Percentiles rank a stretch among this genome's conserved stretches.
Evolutionary conservation across 1,140 invertebrate species (phyloP).

Genomic region (Drosophila persimilis): DNA sequence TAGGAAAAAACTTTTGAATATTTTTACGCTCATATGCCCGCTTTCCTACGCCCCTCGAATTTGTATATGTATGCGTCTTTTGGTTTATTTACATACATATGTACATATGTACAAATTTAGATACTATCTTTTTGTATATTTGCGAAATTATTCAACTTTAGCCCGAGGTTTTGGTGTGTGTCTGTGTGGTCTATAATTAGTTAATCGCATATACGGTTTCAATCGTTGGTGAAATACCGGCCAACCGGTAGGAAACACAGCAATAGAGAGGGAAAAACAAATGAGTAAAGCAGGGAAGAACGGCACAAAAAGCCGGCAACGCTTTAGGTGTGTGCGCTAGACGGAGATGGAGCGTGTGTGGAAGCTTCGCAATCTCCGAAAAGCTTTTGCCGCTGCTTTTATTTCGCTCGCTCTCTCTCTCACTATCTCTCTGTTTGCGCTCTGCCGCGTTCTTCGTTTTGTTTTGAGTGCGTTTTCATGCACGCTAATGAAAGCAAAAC

Average conservation of each 20-base stretch:
- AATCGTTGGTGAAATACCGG: constrained; percentile 52
- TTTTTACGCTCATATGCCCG: too few species aligned
- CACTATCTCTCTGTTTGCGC: background rate
- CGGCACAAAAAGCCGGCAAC: constrained; percentile 8
- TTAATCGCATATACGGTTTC: constrained; percentile 53
- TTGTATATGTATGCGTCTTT: too few species aligned
- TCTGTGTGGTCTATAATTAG: constrained; percentile 52
- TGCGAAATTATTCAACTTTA: constrained; percentile 32
- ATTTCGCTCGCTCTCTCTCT: background rate
- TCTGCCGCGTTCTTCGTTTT: constrained; percentile 43
- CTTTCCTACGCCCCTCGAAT: too few species aligned
- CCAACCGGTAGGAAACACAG: background rate
- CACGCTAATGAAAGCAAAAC: constrained; percentile 27
- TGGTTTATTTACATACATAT: background rate
- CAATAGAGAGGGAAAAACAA: too few species aligned
- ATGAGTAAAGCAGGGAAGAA: background rate
- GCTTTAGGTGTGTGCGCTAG: constrained; percentile 11
- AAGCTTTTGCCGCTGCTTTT: constrained; percentile 20
- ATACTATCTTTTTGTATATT: constrained; percentile 35
- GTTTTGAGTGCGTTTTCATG: constrained; percentile 61
- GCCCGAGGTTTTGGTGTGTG: background rate
- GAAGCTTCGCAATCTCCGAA: too few species aligned
- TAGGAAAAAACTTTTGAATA: too few species aligned
- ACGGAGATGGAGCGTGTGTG: constrained; percentile 2
- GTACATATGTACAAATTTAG: too few species aligned